A percentile compares a stretch with the other conserved stretches of the same genome.
Conservation (phyloP, 2,888 invertebrate species). For the Papilio protenor region DNA sequence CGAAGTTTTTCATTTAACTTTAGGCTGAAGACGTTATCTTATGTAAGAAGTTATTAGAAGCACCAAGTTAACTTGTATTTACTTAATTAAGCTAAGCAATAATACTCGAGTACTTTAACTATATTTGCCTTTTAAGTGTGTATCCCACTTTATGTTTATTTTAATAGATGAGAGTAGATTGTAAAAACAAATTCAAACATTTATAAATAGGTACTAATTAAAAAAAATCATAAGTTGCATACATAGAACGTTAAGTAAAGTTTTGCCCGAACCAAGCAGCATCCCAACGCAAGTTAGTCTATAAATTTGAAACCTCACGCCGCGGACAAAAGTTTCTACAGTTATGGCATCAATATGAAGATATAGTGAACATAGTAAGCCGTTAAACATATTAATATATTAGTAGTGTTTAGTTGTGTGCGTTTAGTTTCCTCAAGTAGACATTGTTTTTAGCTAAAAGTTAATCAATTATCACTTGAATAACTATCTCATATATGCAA, state of each 20-base stretch:
- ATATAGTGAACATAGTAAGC: slow-evolving; percentile 45
- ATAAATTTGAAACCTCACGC: slow-evolving; percentile 64
- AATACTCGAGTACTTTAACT: not conserved
- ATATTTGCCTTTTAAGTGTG: not conserved
- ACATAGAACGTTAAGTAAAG: slow-evolving; percentile 51
- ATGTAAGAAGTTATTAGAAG: slow-evolving; percentile 51
- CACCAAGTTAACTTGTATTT: not conserved
- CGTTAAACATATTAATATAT: slow-evolving; percentile 16
- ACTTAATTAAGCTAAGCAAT: not conserved
- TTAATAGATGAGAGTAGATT: not conserved
- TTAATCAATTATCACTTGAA: not conserved
- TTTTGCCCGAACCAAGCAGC: slow-evolving; percentile 53
- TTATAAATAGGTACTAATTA: not conserved
- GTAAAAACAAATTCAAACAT: too few relatives aligned
- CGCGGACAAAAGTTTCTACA: slow-evolving; percentile 51
- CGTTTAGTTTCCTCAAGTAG: not conserved
- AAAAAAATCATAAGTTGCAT: not conserved
- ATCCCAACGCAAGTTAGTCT: slow-evolving; percentile 52
- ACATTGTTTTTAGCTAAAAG: not conserved
- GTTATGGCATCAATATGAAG: slow-evolving; percentile 28
- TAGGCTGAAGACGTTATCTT: slow-evolving; percentile 44
- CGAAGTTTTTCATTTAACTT: slow-evolving; percentile 58
- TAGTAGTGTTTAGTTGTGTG: not conserved
- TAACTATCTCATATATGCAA: not conserved
- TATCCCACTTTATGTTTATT: too few relatives aligned